Base-by-base conservation (phyloP, 2,797 vertebrate genomes). In the Onychomys torridus region DNA sequence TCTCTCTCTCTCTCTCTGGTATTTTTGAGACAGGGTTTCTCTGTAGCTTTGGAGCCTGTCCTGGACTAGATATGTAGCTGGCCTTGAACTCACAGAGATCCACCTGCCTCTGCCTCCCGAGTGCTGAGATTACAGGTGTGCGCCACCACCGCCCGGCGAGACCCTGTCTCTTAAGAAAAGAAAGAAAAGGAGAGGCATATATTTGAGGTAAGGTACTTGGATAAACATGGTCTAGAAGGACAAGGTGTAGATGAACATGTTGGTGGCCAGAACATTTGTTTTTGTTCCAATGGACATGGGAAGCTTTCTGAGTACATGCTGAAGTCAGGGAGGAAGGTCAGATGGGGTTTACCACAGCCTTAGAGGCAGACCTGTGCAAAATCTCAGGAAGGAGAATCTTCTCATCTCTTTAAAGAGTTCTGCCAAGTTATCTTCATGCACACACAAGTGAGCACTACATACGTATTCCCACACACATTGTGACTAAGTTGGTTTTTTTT, bases 391-490 rank as follows among this genome's bases (percentile, higher is more conserved):
- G 46, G 65, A 75, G n/a, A 5, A 1, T 29, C 0, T 0, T n/a
- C 32, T 23, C 29, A 27, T 27, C 59, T 81, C 61, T 87, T 14
- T 87, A 65, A 57, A n/a, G 77, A 75, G 23, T 49, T 57, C 25
- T 83, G 67, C 49, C 7, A 0, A 8, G 29, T 25, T 12, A 32
- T 23, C 6, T 46, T 52, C 43, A 23, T 67, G 49, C n/a, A 55
- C 32, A 43, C 11, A 65, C 0, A 16, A 2, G 7, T n/a, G 32
- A 25, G 11, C 9, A 25, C 6, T 3, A 3, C 43, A 32, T 8
- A 37, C 0, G 9, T 9, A 6, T 17, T 29, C 27, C 16, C 46
- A 8, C 8, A 29, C 29, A 25, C n/a, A 10, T 6, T 21, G 3
- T 63, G 4, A 37, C 25, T 67, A 32, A 37, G 49, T 75, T n/a